phyloP scores from a whole-genome alignment of 2,113 vertebrate genomes.

The Nothobranchius furzeri region DNA sequence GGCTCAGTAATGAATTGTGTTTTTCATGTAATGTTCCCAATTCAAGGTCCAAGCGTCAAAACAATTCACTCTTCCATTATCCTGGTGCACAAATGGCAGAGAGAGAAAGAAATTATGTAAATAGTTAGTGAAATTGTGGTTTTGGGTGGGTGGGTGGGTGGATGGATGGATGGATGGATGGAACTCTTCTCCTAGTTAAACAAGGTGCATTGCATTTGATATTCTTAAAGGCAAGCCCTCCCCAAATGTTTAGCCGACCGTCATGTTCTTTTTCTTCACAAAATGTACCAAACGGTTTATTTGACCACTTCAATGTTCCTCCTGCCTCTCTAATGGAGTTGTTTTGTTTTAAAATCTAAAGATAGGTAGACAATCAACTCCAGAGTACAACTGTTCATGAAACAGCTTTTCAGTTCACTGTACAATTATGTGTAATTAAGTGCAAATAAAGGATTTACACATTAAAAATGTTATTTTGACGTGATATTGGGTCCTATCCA shows the following conservation, averaged over 20 bases:
- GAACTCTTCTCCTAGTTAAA: too few species aligned
- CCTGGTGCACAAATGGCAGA: background rate
- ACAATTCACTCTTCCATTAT: slow-evolving; percentile 20
- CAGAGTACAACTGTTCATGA: background rate
- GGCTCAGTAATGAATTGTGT: slow-evolving; percentile 20
- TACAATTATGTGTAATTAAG: background rate
- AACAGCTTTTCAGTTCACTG: background rate
- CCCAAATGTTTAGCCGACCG: background rate
- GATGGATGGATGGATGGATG: background rate
- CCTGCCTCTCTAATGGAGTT: background rate
- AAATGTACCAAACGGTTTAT: slow-evolving; percentile 1
- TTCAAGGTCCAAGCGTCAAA: slow-evolving; percentile 40
- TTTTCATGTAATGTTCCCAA: slow-evolving; percentile 61
- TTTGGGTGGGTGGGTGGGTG: background rate
- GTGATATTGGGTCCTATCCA: background rate
- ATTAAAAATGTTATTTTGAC: background rate
- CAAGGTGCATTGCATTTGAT: too few species aligned
- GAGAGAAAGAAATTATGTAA: background rate
- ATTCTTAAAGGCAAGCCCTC: background rate
- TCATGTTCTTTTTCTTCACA: background rate
- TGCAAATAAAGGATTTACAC: background rate
- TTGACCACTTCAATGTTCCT: background rate
- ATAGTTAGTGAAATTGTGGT: background rate
- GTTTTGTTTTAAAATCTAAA: background rate
- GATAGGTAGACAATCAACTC: background rate